Base-by-base conservation (phyloP, 2,888 invertebrate species). In the Pimpla rufipes region DNA sequence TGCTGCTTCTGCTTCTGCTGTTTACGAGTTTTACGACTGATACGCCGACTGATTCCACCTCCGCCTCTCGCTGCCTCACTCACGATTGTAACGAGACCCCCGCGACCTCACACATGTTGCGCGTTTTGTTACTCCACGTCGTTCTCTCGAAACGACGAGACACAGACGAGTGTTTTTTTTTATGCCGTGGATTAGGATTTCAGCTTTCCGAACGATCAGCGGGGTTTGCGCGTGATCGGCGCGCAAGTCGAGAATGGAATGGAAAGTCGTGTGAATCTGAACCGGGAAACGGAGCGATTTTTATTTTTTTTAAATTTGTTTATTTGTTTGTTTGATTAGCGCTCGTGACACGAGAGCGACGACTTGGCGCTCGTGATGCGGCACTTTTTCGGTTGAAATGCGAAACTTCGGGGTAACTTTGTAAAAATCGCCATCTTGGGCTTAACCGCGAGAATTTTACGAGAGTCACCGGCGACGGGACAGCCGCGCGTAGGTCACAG, bases 371-470 rank as follows among this genome's bases (percentile, higher is more conserved):
- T 29, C 29, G 29, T 23, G 10, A 23, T 23, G 29, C 13, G 11
- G 11, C 55, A 55, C 55, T 59, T 35, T 29, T 29, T 59, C 37
- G 2, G 2, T 62, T 23, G 11, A 8, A 3, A 8, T 7, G 10
- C 37, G 18, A 37, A 62, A 62, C 62, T 62, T 11, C 7, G 16
- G 7, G 37, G 16, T 18, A 55, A 55, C 55, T 55, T 37, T 18
- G 10, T 35, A 37, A 62, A 62, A 37, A 62, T 37, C 62, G 62
- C 62, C 62, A 62, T 62, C 16, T 62, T 62, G 62, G 7, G 62
- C 3, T 2, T 40, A 37, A 18, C 18, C 18, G 37, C 1, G 10
- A 29, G 29, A 29, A 29, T 7, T 37, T 62, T 16, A 10, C 35
- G 59, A 59, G 59, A 29, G 35, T 29, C 35, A 35, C 13, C 29